A percentile compares a stretch with the other conserved stretches of the same genome.
phyloP scores from a whole-genome alignment of 2,888 invertebrate species.

The Marronus borbonicus region DNA sequence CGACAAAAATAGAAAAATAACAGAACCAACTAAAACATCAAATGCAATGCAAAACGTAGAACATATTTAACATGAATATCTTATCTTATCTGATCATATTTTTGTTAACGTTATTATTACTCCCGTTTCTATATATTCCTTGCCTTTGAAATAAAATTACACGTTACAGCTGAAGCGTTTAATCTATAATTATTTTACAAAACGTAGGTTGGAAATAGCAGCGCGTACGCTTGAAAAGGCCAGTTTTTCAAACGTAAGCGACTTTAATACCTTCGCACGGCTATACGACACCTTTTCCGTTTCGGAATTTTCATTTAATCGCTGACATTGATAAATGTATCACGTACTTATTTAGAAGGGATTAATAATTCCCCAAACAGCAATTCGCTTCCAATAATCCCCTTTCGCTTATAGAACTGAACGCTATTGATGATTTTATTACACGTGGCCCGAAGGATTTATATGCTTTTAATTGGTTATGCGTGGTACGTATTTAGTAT shows the following conservation, averaged over 20 bases:
- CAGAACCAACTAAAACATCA: too few relatives aligned
- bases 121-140: too few relatives aligned
- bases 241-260: slow-evolving; percentile 14
- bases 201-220: not conserved
- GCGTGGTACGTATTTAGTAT: not conserved
- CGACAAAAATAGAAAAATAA: too few relatives aligned
- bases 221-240: not conserved
- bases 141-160: too few relatives aligned
- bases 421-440: slow-evolving; percentile 22
- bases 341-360: slow-evolving; percentile 38
- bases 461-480: slow-evolving; percentile 6
- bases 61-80: too few relatives aligned
- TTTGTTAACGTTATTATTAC: too few relatives aligned
- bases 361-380: slow-evolving; percentile 35
- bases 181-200: too few relatives aligned
- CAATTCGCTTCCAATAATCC: slow-evolving; percentile 37
- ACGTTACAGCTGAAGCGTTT: too few relatives aligned
- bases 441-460: not conserved
- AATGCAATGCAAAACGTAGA: too few relatives aligned
- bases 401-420: slow-evolving; percentile 6
- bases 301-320: slow-evolving; percentile 35
- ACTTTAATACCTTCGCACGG: slow-evolving; percentile 22
- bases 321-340: slow-evolving; percentile 42
- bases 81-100: too few relatives aligned
- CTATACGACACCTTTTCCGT: slow-evolving; percentile 30